A percentile compares a stretch with the other conserved stretches of the same genome.
phyloP scores from a whole-genome alignment of 2,888 invertebrate genomes.

The Pseudococcus jackbeardsleyi region DNA sequence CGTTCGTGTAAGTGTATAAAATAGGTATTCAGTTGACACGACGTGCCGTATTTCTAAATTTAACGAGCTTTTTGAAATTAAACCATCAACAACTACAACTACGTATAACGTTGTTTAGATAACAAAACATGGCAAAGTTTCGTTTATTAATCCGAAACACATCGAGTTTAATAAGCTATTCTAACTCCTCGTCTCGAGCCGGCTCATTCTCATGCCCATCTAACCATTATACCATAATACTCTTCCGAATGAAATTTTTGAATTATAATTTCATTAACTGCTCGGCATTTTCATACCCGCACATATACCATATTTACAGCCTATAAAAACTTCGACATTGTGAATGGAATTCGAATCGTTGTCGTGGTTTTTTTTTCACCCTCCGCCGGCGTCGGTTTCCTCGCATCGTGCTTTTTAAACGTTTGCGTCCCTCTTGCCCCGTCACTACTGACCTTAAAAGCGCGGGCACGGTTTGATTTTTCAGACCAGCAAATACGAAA shows the following conservation, averaged over 20 bases:
- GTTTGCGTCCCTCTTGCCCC: background rate
- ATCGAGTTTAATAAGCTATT: conserved; percentile 35
- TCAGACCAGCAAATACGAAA: background rate
- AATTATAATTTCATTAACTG: conserved; percentile 38
- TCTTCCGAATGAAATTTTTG: background rate
- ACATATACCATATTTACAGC: background rate
- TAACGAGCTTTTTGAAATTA: conserved; percentile 12
- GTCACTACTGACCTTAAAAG: background rate
- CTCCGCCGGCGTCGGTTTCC: background rate
- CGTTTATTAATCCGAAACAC: conserved; percentile 35
- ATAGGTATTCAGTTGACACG: background rate
- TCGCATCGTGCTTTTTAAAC: background rate
- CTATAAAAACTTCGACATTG: conserved; percentile 35
- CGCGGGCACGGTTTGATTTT: background rate
- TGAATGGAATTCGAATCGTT: conserved; percentile 21
- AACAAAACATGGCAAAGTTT: conserved; percentile 5
- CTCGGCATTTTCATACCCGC: too few relatives aligned
- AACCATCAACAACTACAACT: conserved; percentile 4
- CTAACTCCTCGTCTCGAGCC: background rate
- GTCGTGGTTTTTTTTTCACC: background rate
- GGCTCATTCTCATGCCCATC: background rate
- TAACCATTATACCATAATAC: background rate
- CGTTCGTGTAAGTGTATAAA: background rate
- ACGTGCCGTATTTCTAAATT: background rate
- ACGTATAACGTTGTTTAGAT: conserved; percentile 1